These are phyloP conservation scores for Asobara japonica DNA, from an alignment of 1,140 invertebrate genomes.

Conservation along the genomic window DNA sequence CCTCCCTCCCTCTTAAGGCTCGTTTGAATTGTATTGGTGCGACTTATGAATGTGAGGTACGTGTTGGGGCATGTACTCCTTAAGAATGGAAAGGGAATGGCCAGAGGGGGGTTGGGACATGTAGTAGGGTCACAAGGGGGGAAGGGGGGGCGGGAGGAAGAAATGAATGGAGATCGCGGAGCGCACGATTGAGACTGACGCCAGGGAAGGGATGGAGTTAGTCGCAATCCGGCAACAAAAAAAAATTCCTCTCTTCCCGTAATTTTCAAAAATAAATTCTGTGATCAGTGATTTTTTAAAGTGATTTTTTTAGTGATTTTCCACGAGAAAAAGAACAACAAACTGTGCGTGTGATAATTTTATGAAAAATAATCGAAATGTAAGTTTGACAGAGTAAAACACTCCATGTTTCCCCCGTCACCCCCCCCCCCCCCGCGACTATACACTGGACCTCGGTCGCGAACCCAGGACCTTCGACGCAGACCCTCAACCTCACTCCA, in stretches of 20 bases:
- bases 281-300: too few species aligned
- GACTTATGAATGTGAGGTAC: conserved; percentile 21
- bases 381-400: too few species aligned
- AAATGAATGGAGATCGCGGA: conserved; percentile 61
- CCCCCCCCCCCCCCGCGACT: too few species aligned
- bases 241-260: too few species aligned
- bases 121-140: conserved; percentile 15
- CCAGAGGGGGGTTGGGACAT: conserved; percentile 7
- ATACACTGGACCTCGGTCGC: too few species aligned
- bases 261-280: too few species aligned
- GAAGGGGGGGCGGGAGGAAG: conserved; percentile 25
- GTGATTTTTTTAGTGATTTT: too few species aligned
- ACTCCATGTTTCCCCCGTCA: too few species aligned
- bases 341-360: conserved; percentile 18
- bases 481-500: too few species aligned
- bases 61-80: not conserved
- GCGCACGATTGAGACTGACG: conserved; percentile 51
- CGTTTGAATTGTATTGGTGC: conserved; percentile 9
- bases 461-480: too few species aligned
- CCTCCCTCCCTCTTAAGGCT: conserved; percentile 23
- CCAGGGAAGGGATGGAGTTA: conserved; percentile 40
- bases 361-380: conserved; percentile 26
- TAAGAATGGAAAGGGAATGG: conserved; percentile 41
- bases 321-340: too few species aligned
- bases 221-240: conserved; percentile 31